phyloP scores from a whole-genome alignment of 2,888 invertebrate species.

The Nephrotoma guestfalica region DNA sequence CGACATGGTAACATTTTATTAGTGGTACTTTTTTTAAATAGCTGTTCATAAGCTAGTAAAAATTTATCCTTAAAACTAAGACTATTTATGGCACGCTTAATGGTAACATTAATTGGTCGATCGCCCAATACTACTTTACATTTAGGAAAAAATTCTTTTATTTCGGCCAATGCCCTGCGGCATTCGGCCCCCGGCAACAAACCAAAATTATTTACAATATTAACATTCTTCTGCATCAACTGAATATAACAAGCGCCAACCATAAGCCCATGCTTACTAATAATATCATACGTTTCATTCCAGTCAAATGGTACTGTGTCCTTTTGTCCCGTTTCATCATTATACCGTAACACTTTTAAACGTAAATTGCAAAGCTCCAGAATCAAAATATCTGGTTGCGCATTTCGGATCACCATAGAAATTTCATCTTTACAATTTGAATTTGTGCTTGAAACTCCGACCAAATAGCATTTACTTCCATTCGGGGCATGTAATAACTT shows the following conservation, averaged over 20 bases:
- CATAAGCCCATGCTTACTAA: constrained; percentile 36
- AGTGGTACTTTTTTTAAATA: background rate
- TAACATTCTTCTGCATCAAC: constrained; percentile 79
- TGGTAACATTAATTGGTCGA: constrained; percentile 74
- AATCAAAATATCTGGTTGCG: constrained; percentile 59
- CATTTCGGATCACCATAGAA: constrained; percentile 33
- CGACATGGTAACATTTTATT: background rate
- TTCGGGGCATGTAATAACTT: constrained; percentile 52
- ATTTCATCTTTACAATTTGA: constrained; percentile 85
- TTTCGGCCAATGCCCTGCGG: constrained; percentile 71
- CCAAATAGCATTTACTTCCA: constrained; percentile 72
- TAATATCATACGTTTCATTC: constrained; percentile 64
- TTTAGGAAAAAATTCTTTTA: constrained; percentile 37
- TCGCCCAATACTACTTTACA: constrained; percentile 79
- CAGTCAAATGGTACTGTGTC: background rate
- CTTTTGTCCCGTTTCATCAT: constrained; percentile 70
- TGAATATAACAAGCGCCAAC: constrained; percentile 68
- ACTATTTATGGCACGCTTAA: constrained; percentile 68
- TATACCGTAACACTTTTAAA: constrained; percentile 67
- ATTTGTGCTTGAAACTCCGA: constrained; percentile 93
- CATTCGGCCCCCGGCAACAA: constrained; percentile 97
- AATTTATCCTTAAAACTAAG: constrained; percentile 72
- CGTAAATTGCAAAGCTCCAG: constrained; percentile 80
- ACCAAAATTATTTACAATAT: constrained; percentile 76
- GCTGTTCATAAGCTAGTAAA: constrained; percentile 17